Evolutionary conservation across 2,113 vertebrate genomes (phyloP), one percentile per base, ranked within the genome.

Genomic region (Malurus alboscapulatus): DNA sequence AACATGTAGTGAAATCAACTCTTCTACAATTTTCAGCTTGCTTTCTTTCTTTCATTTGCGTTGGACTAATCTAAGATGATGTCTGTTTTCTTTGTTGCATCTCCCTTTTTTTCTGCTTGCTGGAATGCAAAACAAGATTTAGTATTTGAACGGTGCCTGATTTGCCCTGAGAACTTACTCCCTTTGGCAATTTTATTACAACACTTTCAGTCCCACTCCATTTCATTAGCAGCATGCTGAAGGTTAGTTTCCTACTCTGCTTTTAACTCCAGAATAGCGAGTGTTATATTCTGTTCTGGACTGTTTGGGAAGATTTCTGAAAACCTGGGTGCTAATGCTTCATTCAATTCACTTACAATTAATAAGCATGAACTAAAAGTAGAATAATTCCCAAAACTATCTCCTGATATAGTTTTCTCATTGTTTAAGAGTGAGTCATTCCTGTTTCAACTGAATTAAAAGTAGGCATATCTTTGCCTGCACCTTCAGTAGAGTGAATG

Each of bases 1-100:
- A 98, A 98, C 97, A 98, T 95, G 97, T 93, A 97, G 96, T 94
- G 97, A 98, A 98, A 98, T 97, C 97, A 98, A 98, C 97, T 98
- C 97, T 96, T 97, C 97, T 78, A 96, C 96, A 97, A 97, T 97
- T 97, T 98, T 97, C 95, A 93, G 96, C 97, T 97, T 97, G 17
- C 97, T 96, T 97, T 91, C 97, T 95, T 97, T 96, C 96, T 97
- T 97, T 94, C 96, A 72, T 94, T 96, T 97, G 71, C 5, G 78
- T 94, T 94, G 91, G 95, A 83, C 95, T 97, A 97, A 97, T 94
- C 84, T 96, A 96, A 97, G 95, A 97, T 89, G 93, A 96, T 94
- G 95, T 96, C 84, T 96, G 66, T 93, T 97, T 94, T 83, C 90
- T 97, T 95, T 94, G 91, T 95, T 88, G 82, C 66, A 14, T 89